Evolutionary conservation across 2,113 vertebrate species (phyloP).

Genomic region (Dryoscopus gambensis): DNA sequence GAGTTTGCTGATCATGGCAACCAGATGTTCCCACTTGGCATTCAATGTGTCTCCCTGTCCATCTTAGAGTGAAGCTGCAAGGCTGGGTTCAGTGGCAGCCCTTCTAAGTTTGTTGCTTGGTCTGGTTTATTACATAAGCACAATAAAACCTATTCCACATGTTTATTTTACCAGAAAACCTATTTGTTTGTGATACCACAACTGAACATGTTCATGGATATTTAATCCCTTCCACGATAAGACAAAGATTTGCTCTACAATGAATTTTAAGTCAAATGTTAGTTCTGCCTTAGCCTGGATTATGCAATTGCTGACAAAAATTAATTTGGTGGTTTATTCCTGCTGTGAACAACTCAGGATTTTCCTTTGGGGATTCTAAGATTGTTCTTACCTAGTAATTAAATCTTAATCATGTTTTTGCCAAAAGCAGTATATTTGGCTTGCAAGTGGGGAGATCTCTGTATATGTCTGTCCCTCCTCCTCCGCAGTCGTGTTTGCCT

Average conservation of each 20-base stretch:
- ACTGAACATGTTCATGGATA: background rate
- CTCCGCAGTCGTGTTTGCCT: background rate
- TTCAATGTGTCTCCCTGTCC: rapidly evolving
- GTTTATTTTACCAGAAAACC: conserved; percentile 1
- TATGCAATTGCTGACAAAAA: background rate
- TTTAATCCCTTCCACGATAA: background rate
- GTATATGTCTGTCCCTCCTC: background rate
- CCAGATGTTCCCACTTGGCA: background rate
- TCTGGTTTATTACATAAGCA: background rate
- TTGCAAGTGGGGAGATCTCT: background rate
- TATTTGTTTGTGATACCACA: background rate
- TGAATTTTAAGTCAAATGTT: background rate
- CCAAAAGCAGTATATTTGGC: background rate
- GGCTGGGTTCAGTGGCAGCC: background rate
- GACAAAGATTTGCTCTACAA: background rate
- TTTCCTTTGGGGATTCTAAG: background rate
- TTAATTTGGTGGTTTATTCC: background rate
- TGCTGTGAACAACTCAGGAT: background rate
- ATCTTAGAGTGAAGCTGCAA: background rate
- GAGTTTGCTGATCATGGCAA: background rate
- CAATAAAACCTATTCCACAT: background rate
- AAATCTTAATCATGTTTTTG: background rate
- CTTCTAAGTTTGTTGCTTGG: background rate
- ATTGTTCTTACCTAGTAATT: background rate
- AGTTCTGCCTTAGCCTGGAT: background rate